phyloP scores from a whole-genome alignment of 2,113 vertebrate species.

The Gymnarchus niloticus region DNA sequence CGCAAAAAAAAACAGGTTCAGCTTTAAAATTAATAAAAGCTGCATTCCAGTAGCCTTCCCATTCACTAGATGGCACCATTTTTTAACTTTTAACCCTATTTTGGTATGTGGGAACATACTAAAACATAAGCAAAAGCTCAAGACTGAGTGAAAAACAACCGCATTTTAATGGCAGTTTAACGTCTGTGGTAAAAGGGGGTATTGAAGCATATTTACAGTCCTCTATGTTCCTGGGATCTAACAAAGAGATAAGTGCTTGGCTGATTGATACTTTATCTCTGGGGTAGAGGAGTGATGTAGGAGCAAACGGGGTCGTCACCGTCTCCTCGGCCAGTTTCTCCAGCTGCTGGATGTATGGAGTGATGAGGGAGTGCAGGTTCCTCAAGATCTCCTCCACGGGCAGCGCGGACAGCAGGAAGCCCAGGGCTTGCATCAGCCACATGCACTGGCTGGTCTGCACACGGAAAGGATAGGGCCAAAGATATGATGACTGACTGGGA shows the following conservation, averaged over 20 bases:
- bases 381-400: constrained; percentile 95
- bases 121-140: constrained; percentile 6
- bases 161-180: background rate
- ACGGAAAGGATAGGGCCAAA: background rate
- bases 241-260: background rate
- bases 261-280: background rate
- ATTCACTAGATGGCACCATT: constrained; percentile 58
- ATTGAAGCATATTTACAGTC: background rate
- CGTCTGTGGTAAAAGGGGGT: background rate
- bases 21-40: too few relatives aligned
- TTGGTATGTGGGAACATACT: background rate
- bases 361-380: constrained; percentile 95
- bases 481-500: background rate
- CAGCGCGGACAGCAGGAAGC: constrained; percentile 92
- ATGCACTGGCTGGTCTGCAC: constrained; percentile 95
- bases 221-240: background rate
- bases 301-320: constrained; percentile 47
- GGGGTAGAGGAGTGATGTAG: background rate
- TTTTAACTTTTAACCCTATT: constrained; percentile 22
- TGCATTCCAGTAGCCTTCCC: background rate
- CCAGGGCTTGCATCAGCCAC: constrained; percentile 99
- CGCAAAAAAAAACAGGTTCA: background rate
- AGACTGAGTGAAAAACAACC: background rate
- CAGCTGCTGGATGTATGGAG: constrained; percentile 95
- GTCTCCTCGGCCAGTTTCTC: constrained; percentile 94